These are phyloP conservation scores for Alligator sinensis DNA, from an alignment of 2,113 vertebrate genomes.

Conservation along the genomic window DNA sequence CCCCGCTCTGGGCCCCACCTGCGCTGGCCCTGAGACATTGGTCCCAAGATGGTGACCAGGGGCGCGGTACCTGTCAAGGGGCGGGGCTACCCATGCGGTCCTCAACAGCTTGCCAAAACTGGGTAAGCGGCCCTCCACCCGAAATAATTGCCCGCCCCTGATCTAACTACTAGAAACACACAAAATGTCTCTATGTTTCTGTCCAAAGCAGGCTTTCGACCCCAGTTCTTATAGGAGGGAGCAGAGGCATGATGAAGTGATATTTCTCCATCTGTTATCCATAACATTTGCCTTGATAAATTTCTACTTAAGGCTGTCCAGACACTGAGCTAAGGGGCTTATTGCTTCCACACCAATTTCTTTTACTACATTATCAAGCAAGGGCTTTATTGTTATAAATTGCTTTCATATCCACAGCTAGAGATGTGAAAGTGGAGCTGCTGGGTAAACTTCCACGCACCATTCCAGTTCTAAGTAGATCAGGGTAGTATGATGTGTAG, in stretches of 20 bases:
- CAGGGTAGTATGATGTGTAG: background rate
- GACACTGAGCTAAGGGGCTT: background rate
- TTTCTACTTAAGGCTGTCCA: slow-evolving; percentile 5
- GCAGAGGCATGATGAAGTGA: background rate
- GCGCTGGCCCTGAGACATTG: too few relatives aligned
- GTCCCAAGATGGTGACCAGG: too few relatives aligned
- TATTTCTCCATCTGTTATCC: slow-evolving; percentile 35
- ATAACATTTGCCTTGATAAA: background rate
- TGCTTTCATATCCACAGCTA: background rate
- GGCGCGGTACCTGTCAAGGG: too few relatives aligned
- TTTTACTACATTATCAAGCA: background rate
- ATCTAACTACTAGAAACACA: background rate
- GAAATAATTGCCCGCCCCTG: background rate
- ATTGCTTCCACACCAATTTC: background rate
- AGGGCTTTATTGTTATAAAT: background rate
- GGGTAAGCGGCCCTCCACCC: too few relatives aligned
- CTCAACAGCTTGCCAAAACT: too few relatives aligned
- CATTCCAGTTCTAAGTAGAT: background rate
- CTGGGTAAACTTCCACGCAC: slow-evolving; percentile 25
- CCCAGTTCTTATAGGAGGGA: slow-evolving; percentile 1
- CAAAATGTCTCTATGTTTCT: background rate
- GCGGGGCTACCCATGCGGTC: too few relatives aligned
- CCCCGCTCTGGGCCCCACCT: too few relatives aligned
- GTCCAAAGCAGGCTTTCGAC: background rate
- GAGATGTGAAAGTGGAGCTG: background rate